Base-by-base conservation (phyloP, 2,797 vertebrate genomes). In the Acipenser ruthenus region DNA sequence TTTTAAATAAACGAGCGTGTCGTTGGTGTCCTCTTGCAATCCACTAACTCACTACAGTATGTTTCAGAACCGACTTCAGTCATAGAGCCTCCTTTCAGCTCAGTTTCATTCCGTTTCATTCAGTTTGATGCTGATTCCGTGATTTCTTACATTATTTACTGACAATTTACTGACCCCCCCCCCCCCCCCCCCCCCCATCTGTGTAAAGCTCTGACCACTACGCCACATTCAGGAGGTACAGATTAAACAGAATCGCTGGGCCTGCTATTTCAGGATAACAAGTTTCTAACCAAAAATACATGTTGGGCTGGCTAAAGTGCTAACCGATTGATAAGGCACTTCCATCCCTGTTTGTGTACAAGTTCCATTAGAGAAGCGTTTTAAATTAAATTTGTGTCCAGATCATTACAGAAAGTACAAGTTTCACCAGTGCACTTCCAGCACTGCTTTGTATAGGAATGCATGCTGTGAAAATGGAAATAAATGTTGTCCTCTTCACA, bases 261-360 rank as follows among this genome's bases (percentile, higher is more conserved):
- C 55, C 55, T 58, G 55, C 8, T 13, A 11, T 58, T 58, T 55
- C 55, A 11, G 15, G 55, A 58, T 58, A 58, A 58, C 10, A 11
- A 15, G 11, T 6, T 11, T n/a, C 55, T 58, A 11, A 58, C 55
- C 12, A 58, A 58, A 58, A 58, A 58, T 58, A 58, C 12, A 58
- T n/a, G 6, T 58, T 58, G 10, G 55, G 55, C 11, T 11, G 55
- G 37, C 5, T 37, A 37, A 37, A 37, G 10, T n/a, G 11, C 55
- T 53, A 58, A 58, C 55, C 55, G 55, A 13, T 10, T 15, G n/a
- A 58, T 58, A 58, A 58, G 55, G 55, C 55, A 11, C 55, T 58
- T 11, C 55, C 55, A 58, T 58, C 12, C 55, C 12, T 11, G 55
- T 58, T 58, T 11, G 12, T 1, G 9, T 53, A 9, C 9, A 53